phyloP scores from a whole-genome alignment of 35 echinoderm and acorn worm genomes.

The Lytechinus variegatus region DNA sequence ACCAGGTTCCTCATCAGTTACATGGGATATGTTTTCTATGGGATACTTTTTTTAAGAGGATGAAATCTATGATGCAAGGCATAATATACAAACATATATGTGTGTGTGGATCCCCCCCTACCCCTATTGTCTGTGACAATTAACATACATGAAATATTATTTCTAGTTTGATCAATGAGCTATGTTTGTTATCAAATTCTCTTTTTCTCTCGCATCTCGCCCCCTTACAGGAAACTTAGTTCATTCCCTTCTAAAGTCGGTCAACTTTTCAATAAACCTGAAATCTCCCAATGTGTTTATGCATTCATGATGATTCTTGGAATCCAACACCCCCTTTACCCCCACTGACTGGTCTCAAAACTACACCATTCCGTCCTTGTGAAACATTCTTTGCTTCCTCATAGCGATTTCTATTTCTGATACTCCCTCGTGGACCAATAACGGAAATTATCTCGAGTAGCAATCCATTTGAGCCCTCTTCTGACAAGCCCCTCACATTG shows the following conservation, averaged over 20 bases:
- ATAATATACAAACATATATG: too few species aligned
- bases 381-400: neutral
- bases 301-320: neutral
- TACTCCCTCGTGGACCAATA: neutral
- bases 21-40: too few species aligned
- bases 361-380: neutral
- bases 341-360: neutral
- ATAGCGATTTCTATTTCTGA: neutral
- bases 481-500: neutral
- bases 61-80: too few species aligned
- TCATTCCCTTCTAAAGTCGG: neutral
- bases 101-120: too few species aligned
- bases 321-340: neutral
- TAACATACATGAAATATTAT: too few species aligned
- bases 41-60: too few species aligned
- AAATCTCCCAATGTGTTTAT: neutral
- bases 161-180: too few species aligned
- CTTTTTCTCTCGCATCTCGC: neutral
- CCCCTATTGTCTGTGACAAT: too few species aligned
- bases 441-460: neutral
- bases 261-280: neutral
- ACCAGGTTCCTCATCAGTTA: too few species aligned
- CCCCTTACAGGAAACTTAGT: neutral
- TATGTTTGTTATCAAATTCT: neutral
- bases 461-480: neutral